Conservation (phyloP, 92 coral and sea anemone species). For the Muricea muricata region DNA sequence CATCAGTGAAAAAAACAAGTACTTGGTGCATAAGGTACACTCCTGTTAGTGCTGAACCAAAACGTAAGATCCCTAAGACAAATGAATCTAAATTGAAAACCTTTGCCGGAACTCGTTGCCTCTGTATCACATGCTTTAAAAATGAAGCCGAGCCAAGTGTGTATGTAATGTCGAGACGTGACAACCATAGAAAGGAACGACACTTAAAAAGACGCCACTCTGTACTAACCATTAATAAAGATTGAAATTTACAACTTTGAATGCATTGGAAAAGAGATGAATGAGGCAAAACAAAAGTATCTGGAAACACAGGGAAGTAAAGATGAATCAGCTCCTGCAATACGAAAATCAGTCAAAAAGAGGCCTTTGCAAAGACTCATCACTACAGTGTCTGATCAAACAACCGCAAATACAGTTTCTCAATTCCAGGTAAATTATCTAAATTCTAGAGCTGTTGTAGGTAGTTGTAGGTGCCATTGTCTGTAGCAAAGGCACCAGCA, state of each 20-base stretch:
- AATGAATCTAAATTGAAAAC: not conserved
- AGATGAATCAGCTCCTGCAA: not conserved
- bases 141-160: not conserved
- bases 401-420: not conserved
- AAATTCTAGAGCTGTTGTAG: too few species aligned
- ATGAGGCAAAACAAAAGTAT: not conserved
- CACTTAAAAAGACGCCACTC: constrained; percentile 14
- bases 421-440: not conserved
- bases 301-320: not conserved
- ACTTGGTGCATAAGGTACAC: not conserved
- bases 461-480: too few species aligned
- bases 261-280: not conserved
- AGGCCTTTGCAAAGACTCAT: not conserved
- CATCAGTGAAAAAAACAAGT: constrained; percentile 1
- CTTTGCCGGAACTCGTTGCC: not conserved
- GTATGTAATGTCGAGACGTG: constrained; percentile 23
- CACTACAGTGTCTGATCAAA: not conserved
- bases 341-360: not conserved
- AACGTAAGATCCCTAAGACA: not conserved
- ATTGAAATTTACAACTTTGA: constrained; percentile 26
- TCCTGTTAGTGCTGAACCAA: not conserved
- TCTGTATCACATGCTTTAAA: not conserved
- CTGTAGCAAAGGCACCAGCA: too few species aligned
- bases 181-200: not conserved
- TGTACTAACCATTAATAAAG: not conserved